phyloP scores from a whole-genome alignment of 2,888 invertebrate species.

The Brachypterus glaber region DNA sequence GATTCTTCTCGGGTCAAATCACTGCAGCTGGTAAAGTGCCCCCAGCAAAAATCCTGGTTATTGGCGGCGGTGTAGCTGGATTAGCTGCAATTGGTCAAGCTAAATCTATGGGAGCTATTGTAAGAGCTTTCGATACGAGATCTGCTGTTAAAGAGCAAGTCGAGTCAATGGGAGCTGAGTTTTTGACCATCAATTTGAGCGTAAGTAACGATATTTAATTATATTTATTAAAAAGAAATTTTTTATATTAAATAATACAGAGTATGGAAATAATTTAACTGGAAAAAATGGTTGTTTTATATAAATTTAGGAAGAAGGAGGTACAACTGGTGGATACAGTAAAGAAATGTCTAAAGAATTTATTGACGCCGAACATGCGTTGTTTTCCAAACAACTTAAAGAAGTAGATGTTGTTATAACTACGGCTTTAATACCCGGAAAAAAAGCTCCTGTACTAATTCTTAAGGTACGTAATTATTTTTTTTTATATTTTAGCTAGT shows the following conservation, averaged over 20 bases:
- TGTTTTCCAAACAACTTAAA: slow-evolving; percentile 77
- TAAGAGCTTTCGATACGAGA: slow-evolving; percentile 79
- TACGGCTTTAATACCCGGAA: slow-evolving; percentile 85
- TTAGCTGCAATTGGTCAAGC: slow-evolving; percentile 79
- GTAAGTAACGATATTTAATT: no score
- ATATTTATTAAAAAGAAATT: no score
- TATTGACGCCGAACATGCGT: slow-evolving; percentile 72
- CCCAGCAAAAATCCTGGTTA: slow-evolving; percentile 77
- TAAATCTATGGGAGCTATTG: slow-evolving; percentile 81
- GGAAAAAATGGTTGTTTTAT: no score
- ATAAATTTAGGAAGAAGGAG: slow-evolving; percentile 61
- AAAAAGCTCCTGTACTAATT: slow-evolving; percentile 70
- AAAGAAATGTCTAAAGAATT: slow-evolving; percentile 83
- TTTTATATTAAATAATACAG: no score
- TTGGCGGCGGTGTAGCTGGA: slow-evolving; percentile 86
- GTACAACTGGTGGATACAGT: slow-evolving; percentile 67
- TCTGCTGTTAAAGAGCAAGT: slow-evolving; percentile 76
- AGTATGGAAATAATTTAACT: no score
- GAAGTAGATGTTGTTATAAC: slow-evolving; percentile 80
- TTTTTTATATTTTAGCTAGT: no score
- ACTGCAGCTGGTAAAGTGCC: slow-evolving; percentile 85
- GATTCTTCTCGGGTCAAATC: slow-evolving; percentile 85
- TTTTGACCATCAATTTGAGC: slow-evolving; percentile 67
- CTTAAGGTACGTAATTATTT: slow-evolving; percentile 53
- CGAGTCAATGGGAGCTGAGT: slow-evolving; percentile 81